Evolutionary conservation across 2,113 vertebrate genomes (phyloP), one percentile per base, ranked within the genome.

Genomic region (Chlorodrepanis virens): DNA sequence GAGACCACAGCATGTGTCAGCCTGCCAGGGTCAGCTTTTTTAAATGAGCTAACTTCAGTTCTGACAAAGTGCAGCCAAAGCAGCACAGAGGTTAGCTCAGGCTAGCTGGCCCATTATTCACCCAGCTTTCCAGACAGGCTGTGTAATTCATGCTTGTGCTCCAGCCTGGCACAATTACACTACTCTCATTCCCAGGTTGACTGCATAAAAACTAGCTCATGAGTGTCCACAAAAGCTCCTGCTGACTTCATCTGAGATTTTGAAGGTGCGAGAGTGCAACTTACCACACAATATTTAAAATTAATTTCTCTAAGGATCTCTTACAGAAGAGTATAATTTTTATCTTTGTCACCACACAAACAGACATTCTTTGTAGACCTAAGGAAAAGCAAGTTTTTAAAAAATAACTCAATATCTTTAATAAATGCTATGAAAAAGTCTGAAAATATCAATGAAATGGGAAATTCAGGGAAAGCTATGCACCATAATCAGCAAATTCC

Each of bases 41-140:
- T 71, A 70, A 75, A 81, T 0, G 5, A 90, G 61, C 74, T 47
- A 35, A 22, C 54, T 31, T 1, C 5, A 72, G 65, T 49, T 85
- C 65, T 90, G 90, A 91, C 53, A 37, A 91, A 96, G 45, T 33
- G 57, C 90, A 96, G 95, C 61, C 81, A 85, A 79, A 90, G 82
- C 9, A 94, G 78, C 57, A 24, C 44, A 45, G 85, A 76, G 88
- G 92, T 94, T 74, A 97, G 71, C 72, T 90, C 71, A 83, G 96
- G 94, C 40, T 33, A 79, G 85, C 79, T 65, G 70, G 6, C 71
- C 70, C 54, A 64, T 94, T 76, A 65, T 14, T 94, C 83, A 95
- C 45, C 57, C 88, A 28, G 82, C 53, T 61, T 53, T 88, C 67
- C 85, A 94, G 90, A 80, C 83, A 77, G 75, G 12, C 68, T 54